Percentiles rank a stretch among this genome's conserved stretches.
Evolutionary conservation across 2,797 vertebrate species (phyloP).

Genomic region (Odontamblyopus rebecca): DNA sequence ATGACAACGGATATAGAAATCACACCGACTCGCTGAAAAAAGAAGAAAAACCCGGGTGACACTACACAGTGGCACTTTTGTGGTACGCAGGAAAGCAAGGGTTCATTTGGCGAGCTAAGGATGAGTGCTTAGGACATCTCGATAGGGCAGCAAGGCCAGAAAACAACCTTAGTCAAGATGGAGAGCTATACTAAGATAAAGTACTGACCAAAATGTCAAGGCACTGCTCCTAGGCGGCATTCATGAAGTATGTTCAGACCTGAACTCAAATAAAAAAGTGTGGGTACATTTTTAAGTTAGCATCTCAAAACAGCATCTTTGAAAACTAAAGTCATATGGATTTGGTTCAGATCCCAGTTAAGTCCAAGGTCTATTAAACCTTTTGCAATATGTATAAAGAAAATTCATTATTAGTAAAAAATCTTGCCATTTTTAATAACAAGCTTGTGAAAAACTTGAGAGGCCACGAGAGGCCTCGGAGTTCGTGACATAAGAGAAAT

Average conservation of each 20-base stretch:
- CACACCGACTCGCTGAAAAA: conserved; percentile 93
- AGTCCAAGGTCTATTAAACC: neutral
- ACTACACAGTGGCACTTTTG: conserved; percentile 94
- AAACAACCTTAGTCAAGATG: conserved; percentile 37
- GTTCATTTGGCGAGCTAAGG: conserved; percentile 90
- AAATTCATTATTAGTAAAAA: neutral
- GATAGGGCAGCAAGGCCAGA: conserved; percentile 52
- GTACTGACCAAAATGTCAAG: conserved; percentile 1
- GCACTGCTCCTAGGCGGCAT: neutral
- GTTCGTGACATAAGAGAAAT: conserved; percentile 18
- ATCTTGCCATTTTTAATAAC: conserved; percentile 55
- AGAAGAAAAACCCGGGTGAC: conserved; percentile 92
- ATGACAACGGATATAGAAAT: conserved; percentile 99
- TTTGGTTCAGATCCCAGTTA: neutral
- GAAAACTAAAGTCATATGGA: neutral
- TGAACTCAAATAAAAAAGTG: no score
- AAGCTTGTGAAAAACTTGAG: conserved; percentile 19
- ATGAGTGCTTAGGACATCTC: conserved; percentile 91
- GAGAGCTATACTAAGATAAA: conserved; percentile 44
- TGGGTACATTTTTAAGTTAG: no score
- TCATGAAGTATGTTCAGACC: neutral
- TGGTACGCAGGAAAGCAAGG: conserved; percentile 88
- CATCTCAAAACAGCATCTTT: no score
- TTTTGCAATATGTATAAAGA: neutral
- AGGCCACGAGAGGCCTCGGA: no score